phyloP scores from a whole-genome alignment of 2,797 vertebrate genomes.

The Trachops cirrhosus region DNA sequence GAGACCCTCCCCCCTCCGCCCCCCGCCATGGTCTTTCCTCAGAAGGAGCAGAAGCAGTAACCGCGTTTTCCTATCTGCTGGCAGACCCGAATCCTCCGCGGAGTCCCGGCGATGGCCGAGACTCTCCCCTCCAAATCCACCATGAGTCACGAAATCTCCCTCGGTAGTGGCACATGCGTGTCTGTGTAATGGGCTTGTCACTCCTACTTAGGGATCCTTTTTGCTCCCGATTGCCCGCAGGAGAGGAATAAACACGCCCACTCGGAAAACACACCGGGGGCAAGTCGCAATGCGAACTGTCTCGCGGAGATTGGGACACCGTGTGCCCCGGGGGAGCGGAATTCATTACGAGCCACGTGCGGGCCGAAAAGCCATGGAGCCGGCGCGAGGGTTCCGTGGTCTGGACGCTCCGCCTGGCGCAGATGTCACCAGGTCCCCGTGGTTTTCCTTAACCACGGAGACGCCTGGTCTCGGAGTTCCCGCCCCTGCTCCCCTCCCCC shows the following conservation, averaged over 20 bases:
- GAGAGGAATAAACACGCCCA: conserved; percentile 36
- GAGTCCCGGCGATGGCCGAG: neutral
- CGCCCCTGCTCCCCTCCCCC: neutral
- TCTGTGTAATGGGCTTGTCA: fast-evolving
- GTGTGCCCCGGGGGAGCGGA: neutral
- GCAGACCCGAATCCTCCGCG: neutral
- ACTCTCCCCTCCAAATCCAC: neutral
- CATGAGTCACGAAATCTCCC: neutral
- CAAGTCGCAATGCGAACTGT: conserved; percentile 43
- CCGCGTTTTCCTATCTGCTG: neutral
- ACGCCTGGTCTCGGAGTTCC: neutral
- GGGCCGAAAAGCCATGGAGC: neutral
- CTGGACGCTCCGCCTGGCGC: neutral
- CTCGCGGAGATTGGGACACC: neutral
- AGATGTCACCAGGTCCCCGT: neutral
- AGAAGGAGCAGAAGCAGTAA: neutral
- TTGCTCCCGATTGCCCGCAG: neutral
- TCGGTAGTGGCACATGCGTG: neutral
- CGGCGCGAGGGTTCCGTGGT: no score
- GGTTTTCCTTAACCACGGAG: neutral
- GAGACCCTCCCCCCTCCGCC: no score
- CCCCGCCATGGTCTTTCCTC: no score
- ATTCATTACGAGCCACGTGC: conserved; percentile 21
- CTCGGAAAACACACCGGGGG: conserved; percentile 44
- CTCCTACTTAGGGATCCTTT: neutral